Evolutionary conservation across 2,888 invertebrate genomes (phyloP), one percentile per base, ranked within the genome.

Genomic region (Meganola albula): DNA sequence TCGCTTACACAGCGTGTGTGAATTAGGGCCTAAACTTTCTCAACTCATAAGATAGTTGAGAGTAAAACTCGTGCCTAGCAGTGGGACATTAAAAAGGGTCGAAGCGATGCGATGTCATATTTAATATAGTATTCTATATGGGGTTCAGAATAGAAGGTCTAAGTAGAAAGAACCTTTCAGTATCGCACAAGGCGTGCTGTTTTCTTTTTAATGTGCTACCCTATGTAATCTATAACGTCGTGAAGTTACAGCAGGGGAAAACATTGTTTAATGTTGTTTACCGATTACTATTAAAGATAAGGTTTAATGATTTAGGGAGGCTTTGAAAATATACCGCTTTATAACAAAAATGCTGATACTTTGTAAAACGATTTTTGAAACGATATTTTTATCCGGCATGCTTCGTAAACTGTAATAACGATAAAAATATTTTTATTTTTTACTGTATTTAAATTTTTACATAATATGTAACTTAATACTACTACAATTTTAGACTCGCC

Each of bases 151-250:
- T 14, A 1, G 10, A 14, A 29, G 16, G 4, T 27, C 23, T 10
- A 50, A 40, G 22, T 5, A 33, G 38, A 50, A 27, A 20, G 42
- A 24, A 31, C 34, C 27, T 16, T 21, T 32, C 38, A 28, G 38
- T 42, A 39, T 37, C 30, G 39, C 40, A 27, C 37, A 28, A 45
- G 53, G 57, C 48, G 58, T 58, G 61, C 48, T 65, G 53, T 60
- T 57, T 58, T 64, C 60, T 67, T 72, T 73, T 68, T 69, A 72
- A 68, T 66, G 71, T 68, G 44, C 43, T 48, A 52, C 53, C 60
- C 56, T 57, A 53, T 50, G 58, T 61, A 64, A 66, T 70, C 63
- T 60, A 32, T n/a, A n/a, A n/a, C 49, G 44, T 38, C 44, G 43
- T 47, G 40, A 51, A 48, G 56, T 53, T 20, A 20, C 51, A 43